Conservation (phyloP, 2,797 vertebrate genomes). For the Distichodus sexfasciatus region DNA sequence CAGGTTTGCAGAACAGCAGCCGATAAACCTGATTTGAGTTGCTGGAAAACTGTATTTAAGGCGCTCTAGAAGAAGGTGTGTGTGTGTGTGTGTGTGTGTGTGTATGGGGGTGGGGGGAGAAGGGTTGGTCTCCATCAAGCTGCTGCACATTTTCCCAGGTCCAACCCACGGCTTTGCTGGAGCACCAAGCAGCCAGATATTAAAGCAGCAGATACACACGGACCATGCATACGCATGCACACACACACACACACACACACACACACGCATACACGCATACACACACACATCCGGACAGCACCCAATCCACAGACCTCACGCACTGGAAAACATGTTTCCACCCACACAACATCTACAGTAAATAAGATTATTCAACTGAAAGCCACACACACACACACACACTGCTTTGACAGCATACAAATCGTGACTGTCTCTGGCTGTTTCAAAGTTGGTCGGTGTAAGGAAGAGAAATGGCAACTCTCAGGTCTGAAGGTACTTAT, state of each 20-base stretch:
- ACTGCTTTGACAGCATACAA: conserved; percentile 36
- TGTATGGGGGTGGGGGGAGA: conserved; percentile 47
- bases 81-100: conserved; percentile 48
- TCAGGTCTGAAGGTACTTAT: conserved; percentile 86
- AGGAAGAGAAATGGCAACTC: conserved; percentile 43
- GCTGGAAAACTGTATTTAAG: conserved; percentile 73
- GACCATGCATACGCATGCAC: conserved; percentile 23
- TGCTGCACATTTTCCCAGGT: conserved; percentile 71
- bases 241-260: conserved; percentile 10
- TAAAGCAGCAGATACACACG: conserved; percentile 46
- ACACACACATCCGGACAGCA: conserved; percentile 59
- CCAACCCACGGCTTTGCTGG: conserved; percentile 65
- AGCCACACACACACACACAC: conserved; percentile 34
- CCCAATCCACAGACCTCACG: conserved; percentile 49
- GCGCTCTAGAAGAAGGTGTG: conserved; percentile 65
- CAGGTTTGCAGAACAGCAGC: conserved; percentile 73
- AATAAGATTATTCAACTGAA: conserved; percentile 57
- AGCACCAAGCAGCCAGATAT: conserved; percentile 62
- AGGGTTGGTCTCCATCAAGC: conserved; percentile 68
- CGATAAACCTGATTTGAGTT: conserved; percentile 79
- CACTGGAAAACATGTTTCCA: conserved; percentile 58
- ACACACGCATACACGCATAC: conserved; percentile 38
- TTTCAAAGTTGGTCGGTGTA: conserved; percentile 14
- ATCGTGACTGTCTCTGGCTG: conserved; percentile 31
- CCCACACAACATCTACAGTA: conserved; percentile 55